Evolutionary conservation across 2,113 vertebrate genomes (phyloP).

Genomic region (Amblyopsis rosae): DNA sequence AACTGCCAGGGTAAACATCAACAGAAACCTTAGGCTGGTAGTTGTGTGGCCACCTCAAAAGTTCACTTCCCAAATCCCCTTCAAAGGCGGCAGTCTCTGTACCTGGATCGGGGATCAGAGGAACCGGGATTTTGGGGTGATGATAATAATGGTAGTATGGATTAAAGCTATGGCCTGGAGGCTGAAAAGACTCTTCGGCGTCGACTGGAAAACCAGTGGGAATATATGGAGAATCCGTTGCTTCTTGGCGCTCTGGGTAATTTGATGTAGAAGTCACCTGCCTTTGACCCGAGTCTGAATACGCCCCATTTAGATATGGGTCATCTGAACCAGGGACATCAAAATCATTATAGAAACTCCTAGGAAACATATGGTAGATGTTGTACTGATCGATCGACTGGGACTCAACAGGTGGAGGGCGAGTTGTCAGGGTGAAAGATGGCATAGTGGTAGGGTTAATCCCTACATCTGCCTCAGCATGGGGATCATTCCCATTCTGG

Average conservation of each 20-base stretch:
- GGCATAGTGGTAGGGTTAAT: neutral
- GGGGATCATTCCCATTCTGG: neutral
- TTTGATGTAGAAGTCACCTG: neutral
- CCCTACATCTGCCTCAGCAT: neutral
- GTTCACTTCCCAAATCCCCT: neutral
- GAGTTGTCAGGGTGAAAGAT: neutral
- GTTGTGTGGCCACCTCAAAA: neutral
- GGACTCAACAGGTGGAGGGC: slow-evolving; percentile 1
- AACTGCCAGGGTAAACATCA: neutral
- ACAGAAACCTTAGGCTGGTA: neutral
- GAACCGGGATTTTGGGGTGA: slow-evolving; percentile 56
- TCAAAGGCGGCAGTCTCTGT: neutral
- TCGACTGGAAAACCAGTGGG: neutral
- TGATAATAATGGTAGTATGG: slow-evolving; percentile 67
- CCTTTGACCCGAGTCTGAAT: neutral
- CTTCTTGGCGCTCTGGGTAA: neutral
- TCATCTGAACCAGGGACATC: neutral
- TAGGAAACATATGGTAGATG: neutral
- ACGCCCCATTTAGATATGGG: neutral
- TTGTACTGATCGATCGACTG: slow-evolving; percentile 8
- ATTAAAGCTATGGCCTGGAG: slow-evolving; percentile 29
- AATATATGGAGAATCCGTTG: neutral
- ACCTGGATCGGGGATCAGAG: slow-evolving; percentile 24
- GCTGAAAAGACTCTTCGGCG: slow-evolving; percentile 4
- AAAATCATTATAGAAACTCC: neutral